Percentiles rank a stretch among this genome's conserved stretches.
Evolutionary conservation across 2,888 invertebrate genomes (phyloP).

Genomic region (Brachylomia viminalis): DNA sequence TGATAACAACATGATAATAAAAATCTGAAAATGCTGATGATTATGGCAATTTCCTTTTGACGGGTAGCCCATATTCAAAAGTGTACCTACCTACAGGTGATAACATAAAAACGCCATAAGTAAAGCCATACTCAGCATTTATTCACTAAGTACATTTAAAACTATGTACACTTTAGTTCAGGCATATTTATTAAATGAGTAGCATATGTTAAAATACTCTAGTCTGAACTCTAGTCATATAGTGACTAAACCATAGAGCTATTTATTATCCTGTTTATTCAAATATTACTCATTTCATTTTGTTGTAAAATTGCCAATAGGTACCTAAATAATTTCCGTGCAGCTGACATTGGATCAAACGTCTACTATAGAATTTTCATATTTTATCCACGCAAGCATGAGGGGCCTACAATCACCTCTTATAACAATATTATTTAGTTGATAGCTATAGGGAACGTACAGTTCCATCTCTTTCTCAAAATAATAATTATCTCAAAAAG

Average conservation of each 20-base stretch:
- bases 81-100: too few species aligned
- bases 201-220: slow-evolving; percentile 27
- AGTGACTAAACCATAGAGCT: slow-evolving; percentile 37
- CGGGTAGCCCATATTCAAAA: too few species aligned
- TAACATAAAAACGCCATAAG: not conserved
- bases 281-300: slow-evolving; percentile 42
- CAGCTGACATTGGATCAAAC: slow-evolving; percentile 1
- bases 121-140: too few species aligned
- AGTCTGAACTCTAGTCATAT: slow-evolving; percentile 25
- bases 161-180: not conserved
- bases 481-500: slow-evolving; percentile 1
- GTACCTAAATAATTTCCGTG: not conserved
- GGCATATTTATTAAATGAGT: slow-evolving; percentile 33
- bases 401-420: too few species aligned
- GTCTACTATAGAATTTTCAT: not conserved
- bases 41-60: too few species aligned
- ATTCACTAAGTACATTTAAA: not conserved
- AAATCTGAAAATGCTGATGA: too few species aligned
- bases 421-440: too few species aligned
- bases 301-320: slow-evolving; percentile 39
- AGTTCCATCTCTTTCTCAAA: not conserved
- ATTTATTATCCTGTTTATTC: slow-evolving; percentile 51
- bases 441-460: too few species aligned
- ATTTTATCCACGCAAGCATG: not conserved
- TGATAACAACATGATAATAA: not conserved